These are phyloP conservation scores for Syngnathus scovelli DNA, from an alignment of 2,113 vertebrate species.

Conservation along the genomic window DNA sequence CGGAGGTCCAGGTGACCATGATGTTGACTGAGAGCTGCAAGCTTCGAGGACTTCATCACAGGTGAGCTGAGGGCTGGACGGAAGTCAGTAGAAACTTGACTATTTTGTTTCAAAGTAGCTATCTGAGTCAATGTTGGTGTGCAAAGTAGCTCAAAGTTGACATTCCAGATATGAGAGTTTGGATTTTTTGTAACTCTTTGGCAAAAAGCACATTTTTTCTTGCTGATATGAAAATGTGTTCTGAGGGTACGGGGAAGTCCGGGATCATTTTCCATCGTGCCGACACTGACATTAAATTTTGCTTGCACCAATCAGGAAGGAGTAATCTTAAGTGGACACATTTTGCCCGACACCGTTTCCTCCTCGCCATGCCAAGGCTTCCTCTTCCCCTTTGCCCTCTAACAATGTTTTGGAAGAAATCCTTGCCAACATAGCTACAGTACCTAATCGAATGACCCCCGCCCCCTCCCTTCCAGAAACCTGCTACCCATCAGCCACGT, in stretches of 20 bases:
- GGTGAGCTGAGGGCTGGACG: slow-evolving; percentile 66
- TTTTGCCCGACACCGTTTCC: slow-evolving; percentile 3
- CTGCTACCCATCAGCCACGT: slow-evolving; percentile 92
- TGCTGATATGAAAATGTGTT: background rate
- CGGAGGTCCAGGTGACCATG: slow-evolving; percentile 97
- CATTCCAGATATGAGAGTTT: background rate
- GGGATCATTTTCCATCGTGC: background rate
- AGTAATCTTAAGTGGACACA: background rate
- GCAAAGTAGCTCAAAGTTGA: background rate
- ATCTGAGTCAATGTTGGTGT: too few species aligned
- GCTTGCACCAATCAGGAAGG: background rate
- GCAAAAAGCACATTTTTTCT: too few species aligned
- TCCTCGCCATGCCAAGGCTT: slow-evolving; percentile 1
- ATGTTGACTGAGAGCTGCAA: slow-evolving; percentile 99
- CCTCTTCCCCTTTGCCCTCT: slow-evolving; percentile 8
- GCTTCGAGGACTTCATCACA: slow-evolving; percentile 94
- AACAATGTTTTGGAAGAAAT: slow-evolving; percentile 7
- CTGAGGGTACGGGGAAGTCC: background rate
- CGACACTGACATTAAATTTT: background rate
- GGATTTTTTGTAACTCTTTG: background rate
- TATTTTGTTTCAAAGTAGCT: background rate
- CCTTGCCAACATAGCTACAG: background rate
- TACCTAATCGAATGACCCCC: background rate
- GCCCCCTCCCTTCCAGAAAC: slow-evolving; percentile 73
- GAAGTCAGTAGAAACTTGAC: background rate